phyloP scores from a whole-genome alignment of 2,888 invertebrate genomes.

The Eilema sororculum region DNA sequence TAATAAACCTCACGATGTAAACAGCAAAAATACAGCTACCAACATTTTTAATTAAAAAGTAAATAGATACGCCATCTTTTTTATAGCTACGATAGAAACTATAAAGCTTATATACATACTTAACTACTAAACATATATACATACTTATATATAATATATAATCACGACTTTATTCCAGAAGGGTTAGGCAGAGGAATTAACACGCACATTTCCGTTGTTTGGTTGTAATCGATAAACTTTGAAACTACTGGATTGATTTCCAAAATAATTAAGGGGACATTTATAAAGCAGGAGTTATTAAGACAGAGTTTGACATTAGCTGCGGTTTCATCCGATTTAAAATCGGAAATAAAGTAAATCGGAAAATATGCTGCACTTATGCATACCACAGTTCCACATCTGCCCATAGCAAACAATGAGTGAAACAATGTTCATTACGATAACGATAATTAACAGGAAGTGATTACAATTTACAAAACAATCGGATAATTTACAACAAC shows the following conservation, averaged over 20 bases:
- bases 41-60: constrained; percentile 6
- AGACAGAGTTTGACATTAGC: not conserved
- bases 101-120: no score
- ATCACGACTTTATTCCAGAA: no score
- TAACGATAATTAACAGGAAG: constrained; percentile 16
- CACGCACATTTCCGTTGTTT: no score
- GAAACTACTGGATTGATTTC: no score
- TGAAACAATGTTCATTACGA: not conserved
- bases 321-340: not conserved
- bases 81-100: not conserved
- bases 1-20: constrained; percentile 13
- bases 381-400: not conserved
- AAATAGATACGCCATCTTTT: constrained; percentile 1
- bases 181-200: no score
- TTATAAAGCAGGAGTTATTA: not conserved
- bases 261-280: no score
- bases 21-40: not conserved
- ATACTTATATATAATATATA: no score
- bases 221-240: no score
- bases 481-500: constrained; percentile 30
- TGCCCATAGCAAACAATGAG: not conserved
- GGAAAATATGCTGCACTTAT: not conserved
- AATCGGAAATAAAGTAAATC: not conserved
- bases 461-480: constrained; percentile 29
- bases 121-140: no score